A percentile compares a stretch with the other conserved stretches of the same genome.
phyloP scores from a whole-genome alignment of 2,888 invertebrate genomes.

The Himalopsyche japonica region DNA sequence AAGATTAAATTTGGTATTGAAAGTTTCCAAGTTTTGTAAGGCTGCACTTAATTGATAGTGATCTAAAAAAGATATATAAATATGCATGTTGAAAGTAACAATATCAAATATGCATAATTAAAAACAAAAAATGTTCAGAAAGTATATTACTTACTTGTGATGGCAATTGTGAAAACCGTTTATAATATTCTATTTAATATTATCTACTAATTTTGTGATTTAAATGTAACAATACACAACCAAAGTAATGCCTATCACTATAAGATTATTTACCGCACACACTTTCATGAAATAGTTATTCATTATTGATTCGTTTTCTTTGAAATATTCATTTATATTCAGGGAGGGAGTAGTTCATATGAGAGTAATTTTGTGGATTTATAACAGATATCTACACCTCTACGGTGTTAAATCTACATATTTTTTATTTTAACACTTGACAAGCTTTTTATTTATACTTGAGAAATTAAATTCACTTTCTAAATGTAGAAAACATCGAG shows the following conservation, averaged over 20 bases:
- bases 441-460: slow-evolving; percentile 2
- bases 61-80: no score
- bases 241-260: slow-evolving; percentile 1
- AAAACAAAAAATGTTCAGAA: background rate
- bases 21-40: no score
- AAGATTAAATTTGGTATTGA: no score
- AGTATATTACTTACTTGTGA: background rate
- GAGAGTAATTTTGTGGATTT: background rate
- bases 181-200: background rate
- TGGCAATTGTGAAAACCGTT: background rate
- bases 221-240: slow-evolving; percentile 8
- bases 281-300: background rate
- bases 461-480: slow-evolving; percentile 1
- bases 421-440: slow-evolving; percentile 9
- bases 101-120: background rate
- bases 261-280: background rate
- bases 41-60: no score
- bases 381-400: slow-evolving; percentile 1
- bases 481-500: slow-evolving; percentile 11
- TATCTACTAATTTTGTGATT: background rate
- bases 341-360: background rate
- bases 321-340: background rate
- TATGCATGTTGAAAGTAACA: no score
- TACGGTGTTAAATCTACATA: background rate
- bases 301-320: background rate